phyloP scores from a whole-genome alignment of 64 coral and sea anemone genomes.

The Dendronephthya gigantea region DNA sequence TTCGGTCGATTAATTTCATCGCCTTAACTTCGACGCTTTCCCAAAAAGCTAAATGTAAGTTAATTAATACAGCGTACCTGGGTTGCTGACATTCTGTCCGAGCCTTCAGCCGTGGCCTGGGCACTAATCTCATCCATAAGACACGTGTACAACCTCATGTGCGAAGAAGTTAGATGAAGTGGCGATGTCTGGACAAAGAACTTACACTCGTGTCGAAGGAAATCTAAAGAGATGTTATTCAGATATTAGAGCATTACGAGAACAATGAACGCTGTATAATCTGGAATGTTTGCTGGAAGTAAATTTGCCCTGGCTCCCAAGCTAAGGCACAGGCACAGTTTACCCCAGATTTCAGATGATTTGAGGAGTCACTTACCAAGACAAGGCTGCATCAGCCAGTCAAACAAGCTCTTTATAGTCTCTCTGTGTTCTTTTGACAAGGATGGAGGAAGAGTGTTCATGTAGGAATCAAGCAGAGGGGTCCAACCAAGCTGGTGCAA shows the following conservation, averaged over 20 bases:
- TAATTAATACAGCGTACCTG: not conserved
- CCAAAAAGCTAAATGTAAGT: not conserved
- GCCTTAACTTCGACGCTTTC: not conserved
- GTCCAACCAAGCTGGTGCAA: constrained; percentile 65
- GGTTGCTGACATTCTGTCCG: constrained; percentile 29
- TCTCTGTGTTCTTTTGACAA: constrained; percentile 71
- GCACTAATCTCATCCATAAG: constrained; percentile 86
- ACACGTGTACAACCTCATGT: constrained; percentile 87
- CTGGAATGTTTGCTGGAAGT: too few relatives aligned
- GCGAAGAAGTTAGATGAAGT: constrained; percentile 63
- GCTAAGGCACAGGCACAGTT: too few relatives aligned
- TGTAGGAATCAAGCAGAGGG: constrained; percentile 90
- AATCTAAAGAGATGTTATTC: too few relatives aligned
- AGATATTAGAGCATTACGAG: too few relatives aligned
- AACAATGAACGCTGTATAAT: too few relatives aligned
- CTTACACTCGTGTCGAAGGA: constrained; percentile 88
- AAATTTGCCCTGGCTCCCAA: too few relatives aligned
- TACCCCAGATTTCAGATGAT: too few relatives aligned
- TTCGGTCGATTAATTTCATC: too few relatives aligned
- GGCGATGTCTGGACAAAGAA: constrained; percentile 81
- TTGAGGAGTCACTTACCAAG: constrained; percentile 48
- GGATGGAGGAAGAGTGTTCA: constrained; percentile 71
- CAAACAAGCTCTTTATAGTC: constrained; percentile 60
- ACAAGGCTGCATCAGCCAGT: constrained; percentile 89
- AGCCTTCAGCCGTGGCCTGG: constrained; percentile 82